These are phyloP conservation scores for Orthonychiurus folsomi DNA, from an alignment of 2,888 invertebrate genomes.

Conservation along the genomic window DNA sequence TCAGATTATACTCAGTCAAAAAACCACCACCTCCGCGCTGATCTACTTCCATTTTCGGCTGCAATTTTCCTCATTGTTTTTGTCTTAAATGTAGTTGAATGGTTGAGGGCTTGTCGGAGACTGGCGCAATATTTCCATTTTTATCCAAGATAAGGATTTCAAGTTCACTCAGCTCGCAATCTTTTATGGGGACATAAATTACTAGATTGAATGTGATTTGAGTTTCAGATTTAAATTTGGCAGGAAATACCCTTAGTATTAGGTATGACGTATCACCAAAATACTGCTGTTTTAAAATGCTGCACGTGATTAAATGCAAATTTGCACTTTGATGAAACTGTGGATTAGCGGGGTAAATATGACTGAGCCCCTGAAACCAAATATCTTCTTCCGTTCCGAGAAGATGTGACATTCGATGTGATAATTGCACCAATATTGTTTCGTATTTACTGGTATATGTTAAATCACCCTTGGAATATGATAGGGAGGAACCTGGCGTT, in stretches of 20 bases:
- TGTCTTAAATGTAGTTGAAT: neutral
- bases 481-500: too few species aligned
- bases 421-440: too few species aligned
- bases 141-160: neutral
- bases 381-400: neutral
- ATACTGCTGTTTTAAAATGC: too few species aligned
- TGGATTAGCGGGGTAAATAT: neutral
- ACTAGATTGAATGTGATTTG: neutral
- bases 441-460: too few species aligned
- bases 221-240: neutral
- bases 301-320: too few species aligned
- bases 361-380: neutral
- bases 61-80: neutral
- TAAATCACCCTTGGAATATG: too few species aligned
- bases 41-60: neutral
- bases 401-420: neutral
- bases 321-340: too few species aligned
- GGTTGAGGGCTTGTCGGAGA: neutral
- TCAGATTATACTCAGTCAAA: neutral
- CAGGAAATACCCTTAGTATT: neutral
- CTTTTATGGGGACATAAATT: neutral
- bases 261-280: neutral
- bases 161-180: neutral
- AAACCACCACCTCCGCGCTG: neutral
- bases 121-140: neutral